Evolutionary conservation across 2,888 invertebrate species (phyloP).

Genomic region (Cacoxenus indagator): DNA sequence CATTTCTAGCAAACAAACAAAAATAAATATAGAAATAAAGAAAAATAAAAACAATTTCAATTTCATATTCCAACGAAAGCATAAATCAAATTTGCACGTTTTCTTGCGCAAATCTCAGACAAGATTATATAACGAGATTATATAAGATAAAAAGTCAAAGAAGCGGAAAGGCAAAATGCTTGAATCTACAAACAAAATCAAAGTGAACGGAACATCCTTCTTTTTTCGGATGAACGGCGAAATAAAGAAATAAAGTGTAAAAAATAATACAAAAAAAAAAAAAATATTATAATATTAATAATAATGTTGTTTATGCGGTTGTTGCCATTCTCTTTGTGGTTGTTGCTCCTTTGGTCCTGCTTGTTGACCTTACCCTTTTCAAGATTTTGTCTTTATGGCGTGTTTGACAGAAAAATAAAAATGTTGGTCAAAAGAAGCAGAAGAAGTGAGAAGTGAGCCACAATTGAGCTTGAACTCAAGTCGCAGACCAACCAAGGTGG

Average conservation of each 20-base stretch:
- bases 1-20: too few relatives aligned
- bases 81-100: constrained; percentile 1
- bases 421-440: not conserved
- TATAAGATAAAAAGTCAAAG: constrained; percentile 1
- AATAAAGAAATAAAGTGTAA: not conserved
- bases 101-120: not conserved
- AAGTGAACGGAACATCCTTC: not conserved
- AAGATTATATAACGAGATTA: not conserved
- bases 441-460: not conserved
- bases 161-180: constrained; percentile 20
- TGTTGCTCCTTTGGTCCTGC: not conserved
- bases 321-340: not conserved
- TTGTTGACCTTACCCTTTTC: constrained; percentile 59
- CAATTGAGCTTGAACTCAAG: not conserved
- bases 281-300: too few relatives aligned
- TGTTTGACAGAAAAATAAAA: constrained; percentile 37
- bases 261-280: too few relatives aligned
- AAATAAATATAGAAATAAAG: too few relatives aligned
- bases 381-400: constrained; percentile 63
- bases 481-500: too few relatives aligned
- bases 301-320: too few relatives aligned
- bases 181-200: constrained; percentile 20
- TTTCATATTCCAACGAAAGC: not conserved
- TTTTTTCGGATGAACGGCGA: constrained; percentile 11
- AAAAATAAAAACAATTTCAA: not conserved